Evolutionary conservation across 2,113 vertebrate species (phyloP).

Genomic region (Ailuropoda melanoleuca): DNA sequence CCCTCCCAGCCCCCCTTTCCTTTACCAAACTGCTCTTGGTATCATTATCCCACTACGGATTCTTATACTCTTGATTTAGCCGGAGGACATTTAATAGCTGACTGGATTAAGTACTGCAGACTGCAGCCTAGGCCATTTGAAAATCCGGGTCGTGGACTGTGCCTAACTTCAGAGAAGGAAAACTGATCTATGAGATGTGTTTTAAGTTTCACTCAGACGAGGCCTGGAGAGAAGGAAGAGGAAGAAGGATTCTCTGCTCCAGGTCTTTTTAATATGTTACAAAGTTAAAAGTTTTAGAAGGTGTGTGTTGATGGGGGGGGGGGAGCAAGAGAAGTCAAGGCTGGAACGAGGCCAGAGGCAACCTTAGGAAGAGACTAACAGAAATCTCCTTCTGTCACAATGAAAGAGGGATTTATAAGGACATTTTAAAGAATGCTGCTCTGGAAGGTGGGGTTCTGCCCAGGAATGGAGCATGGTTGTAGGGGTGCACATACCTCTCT

Average conservation of each 20-base stretch:
- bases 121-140: constrained; percentile 83
- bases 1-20: not conserved
- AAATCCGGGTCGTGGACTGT: constrained; percentile 84
- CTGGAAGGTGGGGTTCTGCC: not conserved
- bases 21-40: constrained; percentile 69
- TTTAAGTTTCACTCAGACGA: constrained; percentile 84
- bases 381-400: constrained; percentile 32
- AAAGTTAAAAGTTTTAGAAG: constrained; percentile 77
- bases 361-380: not conserved
- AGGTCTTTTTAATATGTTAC: constrained; percentile 82
- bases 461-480: not conserved
- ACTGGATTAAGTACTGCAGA: constrained; percentile 87
- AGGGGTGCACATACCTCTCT: not conserved
- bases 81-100: constrained; percentile 86
- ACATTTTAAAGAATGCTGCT: not conserved
- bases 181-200: constrained; percentile 87
- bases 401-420: constrained; percentile 1
- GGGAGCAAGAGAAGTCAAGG: constrained; percentile 14
- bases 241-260: constrained; percentile 73
- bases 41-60: constrained; percentile 80
- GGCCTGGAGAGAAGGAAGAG: constrained; percentile 65
- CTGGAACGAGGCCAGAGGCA: not conserved
- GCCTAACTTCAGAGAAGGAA: constrained; percentile 85
- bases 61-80: constrained; percentile 84
- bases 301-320: constrained; percentile 76